Base-by-base conservation (phyloP, 2,113 vertebrate species). In the Salvelinus alpinus region DNA sequence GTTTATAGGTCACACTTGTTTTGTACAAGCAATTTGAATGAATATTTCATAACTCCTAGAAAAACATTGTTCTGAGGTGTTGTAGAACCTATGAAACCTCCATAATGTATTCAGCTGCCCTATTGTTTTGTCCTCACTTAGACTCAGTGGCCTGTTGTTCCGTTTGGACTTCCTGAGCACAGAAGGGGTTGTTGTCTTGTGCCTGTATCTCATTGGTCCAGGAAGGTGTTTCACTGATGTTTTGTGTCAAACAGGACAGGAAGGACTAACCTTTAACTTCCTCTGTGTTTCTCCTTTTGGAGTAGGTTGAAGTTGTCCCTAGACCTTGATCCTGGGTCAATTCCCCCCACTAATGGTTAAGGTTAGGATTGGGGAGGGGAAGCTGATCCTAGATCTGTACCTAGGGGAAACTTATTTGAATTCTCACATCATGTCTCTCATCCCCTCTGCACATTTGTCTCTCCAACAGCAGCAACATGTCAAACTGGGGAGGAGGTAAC, bases 401-500 rank as follows among this genome's bases (percentile, higher is more conserved):
- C 16, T 54, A 54, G 4, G 16, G 16, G 51, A 18, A 54, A 18
- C 12, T 18, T 44, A 2, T 44, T 11, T 44, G 3, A 44, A 44
- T 9, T 44, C 38, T 44, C 51, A 54, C 51, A 51, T 3, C 14
- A 54, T 54, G 38, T 44, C 38, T 44, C 25, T 16, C 44, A 64
- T 84, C 57, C n/a, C 7, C 1, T 80, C 6, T 73, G 67, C 4
- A 20, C n/a, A 1, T 67, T 1, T 38, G 22, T 81, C 47, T 87
- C 0, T 3, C 5, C 64, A 94, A 93, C 77, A 24, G 0, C 82
- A 85, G 74, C 62, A 96, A 70, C 1, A 92, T 99, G 97, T 96
- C 97, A 0, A 96, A 97, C 90, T 99, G 97, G 97, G 97, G 97
- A 77, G 96, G 97, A 1, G 97, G 97, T 47, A 98, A 97, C 93